phyloP scores from a whole-genome alignment of 2,113 vertebrate genomes.

The Hyperopisus bebe region DNA sequence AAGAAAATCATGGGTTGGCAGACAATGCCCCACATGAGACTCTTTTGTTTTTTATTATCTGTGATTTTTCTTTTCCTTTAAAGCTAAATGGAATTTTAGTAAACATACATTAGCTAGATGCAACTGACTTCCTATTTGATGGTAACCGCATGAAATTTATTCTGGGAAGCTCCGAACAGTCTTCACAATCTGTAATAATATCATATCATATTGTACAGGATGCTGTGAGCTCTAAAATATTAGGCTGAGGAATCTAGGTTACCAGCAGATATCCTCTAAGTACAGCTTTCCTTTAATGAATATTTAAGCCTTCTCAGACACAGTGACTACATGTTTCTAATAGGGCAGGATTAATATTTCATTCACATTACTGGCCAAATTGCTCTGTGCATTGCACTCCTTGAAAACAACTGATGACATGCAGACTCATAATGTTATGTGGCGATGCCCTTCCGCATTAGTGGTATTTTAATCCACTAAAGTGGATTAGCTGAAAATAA shows the following conservation, averaged over 20 bases:
- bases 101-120: not conserved
- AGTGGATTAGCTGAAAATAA: constrained; percentile 17
- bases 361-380: constrained; percentile 46
- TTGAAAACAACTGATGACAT: constrained; percentile 6
- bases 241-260: constrained; percentile 13
- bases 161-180: not conserved
- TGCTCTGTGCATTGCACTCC: constrained; percentile 32
- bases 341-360: constrained; percentile 54
- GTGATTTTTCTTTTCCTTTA: not conserved
- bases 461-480: constrained; percentile 16
- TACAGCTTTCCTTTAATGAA: constrained; percentile 48
- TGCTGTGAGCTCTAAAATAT: constrained; percentile 11
- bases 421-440: constrained; percentile 3
- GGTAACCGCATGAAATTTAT: not conserved
- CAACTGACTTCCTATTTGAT: not conserved
- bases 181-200: not conserved
- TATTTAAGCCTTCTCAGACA: constrained; percentile 49
- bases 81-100: not conserved
- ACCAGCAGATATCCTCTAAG: constrained; percentile 24
- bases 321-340: constrained; percentile 45
- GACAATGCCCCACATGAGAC: not conserved
- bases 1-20: not conserved
- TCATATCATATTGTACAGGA: constrained; percentile 18
- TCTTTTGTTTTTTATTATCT: not conserved
- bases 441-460: constrained; percentile 1